Percentiles rank a stretch among this genome's conserved stretches.
Evolutionary conservation across 2,797 vertebrate genomes (phyloP).

Genomic region (Tolypeutes matacus): DNA sequence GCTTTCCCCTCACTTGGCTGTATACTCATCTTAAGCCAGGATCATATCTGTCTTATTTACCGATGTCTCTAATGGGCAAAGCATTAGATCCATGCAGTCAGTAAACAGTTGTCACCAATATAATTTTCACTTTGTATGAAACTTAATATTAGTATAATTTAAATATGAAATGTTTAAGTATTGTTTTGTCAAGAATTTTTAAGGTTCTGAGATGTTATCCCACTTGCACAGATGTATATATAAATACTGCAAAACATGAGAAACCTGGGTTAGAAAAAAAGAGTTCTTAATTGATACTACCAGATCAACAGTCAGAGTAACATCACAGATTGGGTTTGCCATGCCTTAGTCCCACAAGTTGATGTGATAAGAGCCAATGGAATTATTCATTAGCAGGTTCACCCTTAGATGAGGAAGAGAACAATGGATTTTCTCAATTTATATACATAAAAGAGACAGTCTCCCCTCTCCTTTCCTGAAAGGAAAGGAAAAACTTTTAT

Average conservation of each 20-base stretch:
- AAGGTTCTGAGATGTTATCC: not conserved
- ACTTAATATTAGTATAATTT: conserved; percentile 21
- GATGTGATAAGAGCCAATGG: not conserved
- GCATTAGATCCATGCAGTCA: not conserved
- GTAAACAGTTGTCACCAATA: not conserved
- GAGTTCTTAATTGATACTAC: not conserved
- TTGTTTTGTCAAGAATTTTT: not conserved
- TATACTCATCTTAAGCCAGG: not conserved
- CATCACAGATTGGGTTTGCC: not conserved
- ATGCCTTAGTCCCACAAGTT: not conserved
- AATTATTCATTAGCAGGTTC: not conserved
- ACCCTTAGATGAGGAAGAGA: not conserved
- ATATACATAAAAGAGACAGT: not conserved
- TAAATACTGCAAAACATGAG: not conserved
- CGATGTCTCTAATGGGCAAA: not conserved
- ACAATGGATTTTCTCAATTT: not conserved
- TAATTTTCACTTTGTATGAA: conserved; percentile 24
- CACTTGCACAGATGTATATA: not conserved
- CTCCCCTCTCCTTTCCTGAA: not conserved
- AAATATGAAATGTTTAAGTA: not conserved
- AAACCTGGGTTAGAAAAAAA: not conserved
- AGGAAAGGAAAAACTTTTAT: not conserved
- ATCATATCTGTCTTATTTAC: not conserved
- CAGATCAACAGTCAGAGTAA: not conserved
- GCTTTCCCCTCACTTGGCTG: not conserved